phyloP scores from a whole-genome alignment of 2,797 vertebrate species.

The Chloroceryle inda region DNA sequence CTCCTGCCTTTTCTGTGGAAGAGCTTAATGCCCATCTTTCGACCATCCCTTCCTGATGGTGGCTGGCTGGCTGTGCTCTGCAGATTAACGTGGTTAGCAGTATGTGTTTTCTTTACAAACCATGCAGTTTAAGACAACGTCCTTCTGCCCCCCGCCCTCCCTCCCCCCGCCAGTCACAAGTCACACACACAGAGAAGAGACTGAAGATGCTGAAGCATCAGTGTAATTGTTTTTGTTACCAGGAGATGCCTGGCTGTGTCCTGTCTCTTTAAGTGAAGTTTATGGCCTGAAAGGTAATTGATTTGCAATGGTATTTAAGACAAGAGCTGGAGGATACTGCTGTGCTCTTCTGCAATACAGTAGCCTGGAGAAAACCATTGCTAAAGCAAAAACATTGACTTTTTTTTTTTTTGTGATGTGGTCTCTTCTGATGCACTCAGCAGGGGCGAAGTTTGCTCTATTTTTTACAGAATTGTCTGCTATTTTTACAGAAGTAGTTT shows the following conservation, averaged over 20 bases:
- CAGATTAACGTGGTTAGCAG: neutral
- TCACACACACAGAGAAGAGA: neutral
- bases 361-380: slow-evolving; percentile 24
- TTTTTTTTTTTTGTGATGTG: slow-evolving; percentile 22
- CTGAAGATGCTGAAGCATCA: neutral
- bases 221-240: neutral
- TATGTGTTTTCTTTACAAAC: slow-evolving; percentile 6
- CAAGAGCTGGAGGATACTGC: slow-evolving; percentile 40
- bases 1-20: neutral
- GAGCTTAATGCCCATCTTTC: slow-evolving; percentile 5
- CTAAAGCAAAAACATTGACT: slow-evolving; percentile 42
- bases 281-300: slow-evolving; percentile 60
- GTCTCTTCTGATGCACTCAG: slow-evolving; percentile 44
- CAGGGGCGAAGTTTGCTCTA: slow-evolving; percentile 22
- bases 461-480: slow-evolving; percentile 52
- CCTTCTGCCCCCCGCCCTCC: neutral
- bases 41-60: neutral
- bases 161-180: neutral
- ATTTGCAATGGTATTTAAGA: slow-evolving; percentile 70
- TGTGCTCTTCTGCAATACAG: neutral
- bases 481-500: slow-evolving; percentile 40
- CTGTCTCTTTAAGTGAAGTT: slow-evolving; percentile 63
- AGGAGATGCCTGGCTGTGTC: neutral
- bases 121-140: neutral
- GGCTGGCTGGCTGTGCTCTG: neutral